phyloP scores from a whole-genome alignment of 2,797 vertebrate genomes.

The Oryzias sinensis region DNA sequence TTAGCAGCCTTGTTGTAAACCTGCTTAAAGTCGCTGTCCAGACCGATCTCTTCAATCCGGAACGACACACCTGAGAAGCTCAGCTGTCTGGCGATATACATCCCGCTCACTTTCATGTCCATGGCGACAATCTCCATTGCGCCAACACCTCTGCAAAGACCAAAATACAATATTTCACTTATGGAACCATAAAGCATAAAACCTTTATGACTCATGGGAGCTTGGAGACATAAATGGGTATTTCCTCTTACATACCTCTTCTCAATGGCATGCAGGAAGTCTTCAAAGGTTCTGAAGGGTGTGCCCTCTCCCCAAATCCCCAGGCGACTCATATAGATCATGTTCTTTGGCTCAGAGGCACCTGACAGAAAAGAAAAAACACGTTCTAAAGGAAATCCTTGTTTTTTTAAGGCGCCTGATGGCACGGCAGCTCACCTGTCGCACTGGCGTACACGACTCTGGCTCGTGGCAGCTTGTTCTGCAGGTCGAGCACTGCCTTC shows the following conservation, averaged over 20 bases:
- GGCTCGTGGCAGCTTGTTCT: slow-evolving; percentile 92
- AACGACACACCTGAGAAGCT: slow-evolving; percentile 98
- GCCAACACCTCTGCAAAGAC: slow-evolving; percentile 87
- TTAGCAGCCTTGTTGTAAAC: slow-evolving; percentile 94
- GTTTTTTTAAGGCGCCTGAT: neutral
- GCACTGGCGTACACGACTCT: slow-evolving; percentile 98
- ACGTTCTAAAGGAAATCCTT: neutral
- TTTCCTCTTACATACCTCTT: slow-evolving; percentile 83
- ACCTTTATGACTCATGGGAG: no score
- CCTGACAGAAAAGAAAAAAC: slow-evolving; percentile 69
- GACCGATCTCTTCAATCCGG: slow-evolving; percentile 92
- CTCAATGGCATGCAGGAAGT: slow-evolving; percentile 95
- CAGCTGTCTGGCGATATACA: slow-evolving; percentile 98
- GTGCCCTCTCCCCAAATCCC: slow-evolving; percentile 98
- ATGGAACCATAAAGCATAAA: no score
- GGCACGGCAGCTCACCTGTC: slow-evolving; percentile 80
- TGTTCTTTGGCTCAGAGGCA: slow-evolving; percentile 99
- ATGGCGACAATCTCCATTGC: slow-evolving; percentile 99
- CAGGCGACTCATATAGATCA: slow-evolving; percentile 99
- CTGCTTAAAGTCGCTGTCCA: slow-evolving; percentile 87
- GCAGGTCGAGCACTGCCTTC: slow-evolving; percentile 95
- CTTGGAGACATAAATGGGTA: neutral
- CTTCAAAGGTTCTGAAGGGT: slow-evolving; percentile 91
- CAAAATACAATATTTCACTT: slow-evolving; percentile 1
- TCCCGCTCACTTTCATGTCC: slow-evolving; percentile 99